phyloP scores from a whole-genome alignment of 2,113 vertebrate genomes.

The Speoplatyrhinus poulsoni region DNA sequence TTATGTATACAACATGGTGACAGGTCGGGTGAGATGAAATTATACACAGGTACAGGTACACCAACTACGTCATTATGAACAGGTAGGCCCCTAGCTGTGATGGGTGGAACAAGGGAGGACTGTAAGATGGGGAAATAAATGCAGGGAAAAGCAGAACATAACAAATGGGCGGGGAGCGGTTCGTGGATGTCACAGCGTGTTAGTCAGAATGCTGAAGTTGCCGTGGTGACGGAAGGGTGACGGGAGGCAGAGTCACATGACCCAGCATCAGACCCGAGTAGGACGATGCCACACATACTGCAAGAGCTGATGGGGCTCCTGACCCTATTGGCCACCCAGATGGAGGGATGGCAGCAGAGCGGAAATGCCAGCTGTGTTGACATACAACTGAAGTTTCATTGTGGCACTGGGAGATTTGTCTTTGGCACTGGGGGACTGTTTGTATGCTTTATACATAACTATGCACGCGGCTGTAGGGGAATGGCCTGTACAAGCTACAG shows the following conservation, averaged over 20 bases:
- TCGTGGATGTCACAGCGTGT: conserved; percentile 58
- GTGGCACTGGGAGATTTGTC: too few relatives aligned
- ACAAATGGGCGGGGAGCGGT: conserved; percentile 47
- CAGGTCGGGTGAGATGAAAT: not conserved
- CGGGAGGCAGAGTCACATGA: conserved; percentile 60
- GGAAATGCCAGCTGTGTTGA: not conserved
- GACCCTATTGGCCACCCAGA: conserved; percentile 22
- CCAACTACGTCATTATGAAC: conserved; percentile 1
- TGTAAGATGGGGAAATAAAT: conserved; percentile 34
- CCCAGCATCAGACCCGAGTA: conserved; percentile 31
- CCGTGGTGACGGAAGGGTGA: conserved; percentile 54
- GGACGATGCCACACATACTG: conserved; percentile 46
- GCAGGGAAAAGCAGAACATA: conserved; percentile 12
- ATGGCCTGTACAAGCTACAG: too few relatives aligned
- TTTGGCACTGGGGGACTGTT: too few relatives aligned
- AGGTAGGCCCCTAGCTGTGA: conserved; percentile 4
- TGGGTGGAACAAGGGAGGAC: not conserved
- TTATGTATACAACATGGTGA: not conserved
- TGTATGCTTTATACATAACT: too few relatives aligned
- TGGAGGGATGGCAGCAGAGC: conserved; percentile 19
- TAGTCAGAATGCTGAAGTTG: conserved; percentile 52
- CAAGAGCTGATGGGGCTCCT: not conserved
- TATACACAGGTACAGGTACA: not conserved
- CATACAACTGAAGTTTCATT: too few relatives aligned
- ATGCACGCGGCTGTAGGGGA: too few relatives aligned